Base-by-base conservation (phyloP, 2,113 vertebrate species). In the Psilopogon haemacephalus region DNA sequence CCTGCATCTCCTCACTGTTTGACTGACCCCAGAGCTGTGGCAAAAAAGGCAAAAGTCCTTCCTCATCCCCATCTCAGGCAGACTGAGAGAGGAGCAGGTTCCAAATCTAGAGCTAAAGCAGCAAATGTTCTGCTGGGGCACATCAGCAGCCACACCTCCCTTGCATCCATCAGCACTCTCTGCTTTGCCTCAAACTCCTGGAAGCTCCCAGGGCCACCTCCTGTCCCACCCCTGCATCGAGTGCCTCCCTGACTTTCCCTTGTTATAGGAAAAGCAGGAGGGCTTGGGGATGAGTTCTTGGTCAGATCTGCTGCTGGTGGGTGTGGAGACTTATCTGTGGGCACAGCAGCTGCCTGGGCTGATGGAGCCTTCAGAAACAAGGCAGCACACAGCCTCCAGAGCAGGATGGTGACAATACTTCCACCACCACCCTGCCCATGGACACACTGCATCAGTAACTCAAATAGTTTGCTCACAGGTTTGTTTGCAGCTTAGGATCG, bases 311-410 rank as follows among this genome's bases (percentile, higher is more conserved):
- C 46, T 30, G 33, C 50, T 55, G 11, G 67, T 60, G 8, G 17
- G 8, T 1, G 3, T 0, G 1, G 63, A n/a, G 48, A 8, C 24
- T 12, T 11, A 3, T 4, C 30, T 54, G 64, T 2, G 37, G 64
- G 46, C 56, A 62, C 7, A 0, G 52, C 13, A 2, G 86, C 84
- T 50, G 38, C 56, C 52, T 2, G 23, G 38, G 84, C 46, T 54
- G 80, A 7, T 23, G 38, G 58, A 6, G 3, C 67, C 65, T 14
- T 67, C 33, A 11, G 28, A 23, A 65, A 7, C 19, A 6, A 11
- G 1, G 60, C 68, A 50, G 59, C 83, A 26, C 3, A 7, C 76
- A 81, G 58, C 40, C 63, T 40, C 67, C 2, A 0, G 63, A 69
- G 58, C 82, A 23, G 58, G 8, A 30, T 55, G 20, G 8, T 4